These are phyloP conservation scores for Parazoanthus atlanticus DNA, from an alignment of 92 coral and sea anemone genomes.

Conservation along the genomic window DNA sequence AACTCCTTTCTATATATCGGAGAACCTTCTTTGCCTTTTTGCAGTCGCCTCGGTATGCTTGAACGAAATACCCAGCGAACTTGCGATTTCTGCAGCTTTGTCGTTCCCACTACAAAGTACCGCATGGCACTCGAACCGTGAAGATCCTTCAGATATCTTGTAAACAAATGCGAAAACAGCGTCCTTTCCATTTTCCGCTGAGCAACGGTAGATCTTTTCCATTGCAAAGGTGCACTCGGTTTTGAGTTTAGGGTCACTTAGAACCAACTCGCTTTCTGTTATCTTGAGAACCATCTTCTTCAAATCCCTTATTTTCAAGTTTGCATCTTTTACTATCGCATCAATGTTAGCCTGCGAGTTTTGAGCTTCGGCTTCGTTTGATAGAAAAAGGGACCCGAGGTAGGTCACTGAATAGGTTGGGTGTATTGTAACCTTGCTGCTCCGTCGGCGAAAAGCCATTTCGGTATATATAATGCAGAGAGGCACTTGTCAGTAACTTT, in stretches of 20 bases:
- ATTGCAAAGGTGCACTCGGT: not conserved
- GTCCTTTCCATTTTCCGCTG: conserved; percentile 17
- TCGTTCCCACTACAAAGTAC: not conserved
- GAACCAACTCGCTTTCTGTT: conserved; percentile 1
- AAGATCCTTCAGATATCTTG: not conserved
- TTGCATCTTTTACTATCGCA: conserved; percentile 13
- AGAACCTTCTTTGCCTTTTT: not conserved
- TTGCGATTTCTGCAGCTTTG: conserved; percentile 1
- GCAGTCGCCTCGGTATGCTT: not conserved
- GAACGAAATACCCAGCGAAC: not conserved
- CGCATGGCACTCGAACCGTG: conserved; percentile 31
- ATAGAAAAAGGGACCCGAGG: not conserved
- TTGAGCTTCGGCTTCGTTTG: conserved; percentile 17
- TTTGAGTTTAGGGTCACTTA: conserved; percentile 12
- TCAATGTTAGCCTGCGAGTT: conserved; percentile 17
- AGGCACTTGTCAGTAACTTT: not conserved
- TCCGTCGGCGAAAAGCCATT: conserved; percentile 26
- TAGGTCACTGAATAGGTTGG: conserved; percentile 11
- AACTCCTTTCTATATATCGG: too few relatives aligned
- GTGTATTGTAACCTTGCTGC: not conserved
- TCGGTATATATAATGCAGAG: not conserved
- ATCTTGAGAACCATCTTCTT: conserved; percentile 24
- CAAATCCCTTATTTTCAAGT: conserved; percentile 4
- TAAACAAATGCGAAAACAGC: conserved; percentile 26
- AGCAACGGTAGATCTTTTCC: conserved; percentile 30